Conservation (phyloP, 1,140 invertebrate species). For the Heliconius himera region DNA sequence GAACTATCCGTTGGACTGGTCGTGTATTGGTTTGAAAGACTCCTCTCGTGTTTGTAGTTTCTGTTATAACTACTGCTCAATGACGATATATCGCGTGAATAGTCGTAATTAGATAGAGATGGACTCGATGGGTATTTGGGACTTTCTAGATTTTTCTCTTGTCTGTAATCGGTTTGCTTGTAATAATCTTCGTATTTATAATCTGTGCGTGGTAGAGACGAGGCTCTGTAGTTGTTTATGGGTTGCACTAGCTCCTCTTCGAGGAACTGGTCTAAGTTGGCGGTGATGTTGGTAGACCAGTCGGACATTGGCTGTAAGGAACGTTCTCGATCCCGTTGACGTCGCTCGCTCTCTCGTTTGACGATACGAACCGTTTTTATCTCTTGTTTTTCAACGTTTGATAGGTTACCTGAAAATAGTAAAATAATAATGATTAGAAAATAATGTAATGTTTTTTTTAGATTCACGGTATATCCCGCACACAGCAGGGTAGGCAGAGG, state of each 20-base stretch:
- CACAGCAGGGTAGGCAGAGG: too few species aligned
- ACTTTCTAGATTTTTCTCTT: conserved; percentile 69
- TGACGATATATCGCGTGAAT: conserved; percentile 67
- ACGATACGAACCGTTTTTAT: conserved; percentile 97
- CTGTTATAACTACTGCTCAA: conserved; percentile 72
- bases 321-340: conserved; percentile 88
- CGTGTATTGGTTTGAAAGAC: conserved; percentile 67
- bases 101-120: conserved; percentile 75
- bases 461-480: too few species aligned
- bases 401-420: conserved; percentile 84
- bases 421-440: neutral
- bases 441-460: neutral
- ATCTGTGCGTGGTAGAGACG: conserved; percentile 70
- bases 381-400: conserved; percentile 92
- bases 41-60: conserved; percentile 68
- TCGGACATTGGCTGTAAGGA: conserved; percentile 77
- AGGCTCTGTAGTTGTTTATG: conserved; percentile 64
- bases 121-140: conserved; percentile 75
- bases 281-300: conserved; percentile 66
- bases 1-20: conserved; percentile 75
- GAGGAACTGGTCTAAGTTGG: conserved; percentile 81
- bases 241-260: conserved; percentile 80
- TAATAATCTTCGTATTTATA: conserved; percentile 70
- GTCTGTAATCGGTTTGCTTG: conserved; percentile 38
- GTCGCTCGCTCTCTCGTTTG: conserved; percentile 93